Percentiles rank a stretch among this genome's conserved stretches.
phyloP scores from a whole-genome alignment of 2,797 vertebrate species.

The Platalea minor region DNA sequence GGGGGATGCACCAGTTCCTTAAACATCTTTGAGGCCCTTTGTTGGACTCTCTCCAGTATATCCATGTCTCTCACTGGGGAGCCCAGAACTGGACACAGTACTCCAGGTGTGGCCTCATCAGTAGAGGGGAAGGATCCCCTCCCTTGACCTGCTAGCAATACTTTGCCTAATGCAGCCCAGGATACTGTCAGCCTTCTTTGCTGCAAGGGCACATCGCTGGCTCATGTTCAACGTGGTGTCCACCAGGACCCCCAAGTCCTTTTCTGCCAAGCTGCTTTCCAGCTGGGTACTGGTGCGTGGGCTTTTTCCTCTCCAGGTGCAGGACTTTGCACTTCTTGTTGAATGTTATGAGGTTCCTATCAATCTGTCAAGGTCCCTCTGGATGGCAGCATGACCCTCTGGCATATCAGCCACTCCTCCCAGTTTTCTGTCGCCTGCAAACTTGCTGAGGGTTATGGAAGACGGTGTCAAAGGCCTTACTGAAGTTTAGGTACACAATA shows the following conservation, averaged over 20 bases:
- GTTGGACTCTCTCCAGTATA: neutral
- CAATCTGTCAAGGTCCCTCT: neutral
- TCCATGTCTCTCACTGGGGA: neutral
- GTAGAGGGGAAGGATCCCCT: neutral
- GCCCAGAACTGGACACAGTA: neutral
- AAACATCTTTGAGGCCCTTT: neutral
- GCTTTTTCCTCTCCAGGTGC: neutral
- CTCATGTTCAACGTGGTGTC: neutral
- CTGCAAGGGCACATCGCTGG: neutral
- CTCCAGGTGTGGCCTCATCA: neutral
- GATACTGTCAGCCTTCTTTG: neutral
- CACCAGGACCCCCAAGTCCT: neutral
- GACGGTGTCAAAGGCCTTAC: neutral
- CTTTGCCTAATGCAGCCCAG: neutral
- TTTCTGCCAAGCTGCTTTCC: neutral
- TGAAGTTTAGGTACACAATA: neutral
- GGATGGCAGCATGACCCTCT: neutral
- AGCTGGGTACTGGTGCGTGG: too few relatives aligned
- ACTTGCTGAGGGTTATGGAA: neutral
- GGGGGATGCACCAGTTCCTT: neutral
- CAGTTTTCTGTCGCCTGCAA: neutral
- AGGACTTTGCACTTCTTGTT: neutral
- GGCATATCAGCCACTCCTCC: neutral
- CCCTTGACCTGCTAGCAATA: neutral
- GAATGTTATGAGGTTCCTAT: neutral